Evolutionary conservation across 2,113 vertebrate genomes (phyloP), one percentile per base, ranked within the genome.

Genomic region (Brachionichthys hirsutus): DNA sequence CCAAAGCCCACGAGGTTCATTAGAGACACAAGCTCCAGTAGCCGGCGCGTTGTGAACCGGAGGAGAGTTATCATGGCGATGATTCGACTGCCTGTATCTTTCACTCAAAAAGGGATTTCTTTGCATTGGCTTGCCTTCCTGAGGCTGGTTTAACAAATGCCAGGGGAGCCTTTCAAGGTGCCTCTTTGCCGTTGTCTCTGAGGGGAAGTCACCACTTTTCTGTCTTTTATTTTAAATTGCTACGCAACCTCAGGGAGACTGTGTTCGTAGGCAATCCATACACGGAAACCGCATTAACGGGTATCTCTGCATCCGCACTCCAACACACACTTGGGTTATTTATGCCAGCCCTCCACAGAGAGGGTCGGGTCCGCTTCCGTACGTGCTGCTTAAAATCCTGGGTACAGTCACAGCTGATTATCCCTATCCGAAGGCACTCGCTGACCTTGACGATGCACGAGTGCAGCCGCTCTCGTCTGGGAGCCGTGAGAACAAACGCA

Each of bases 1-100:
- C 44, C 51, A 78, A 78, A 86, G 75, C 85, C 85, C 88, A 62
- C 45, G 88, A 88, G 91, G 85, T 88, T 90, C 85, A 91, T 92
- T 91, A 91, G 72, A 89, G 85, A 89, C 68, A 76, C 68, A 11
- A 62, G 85, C 78, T 83, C 71, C 81, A 73, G 75, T 72, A 81
- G 81, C 62, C 62, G 54, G 82, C 78, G 74, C 80, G 81, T 75
- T 77, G 81, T 81, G 80, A 87, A 87, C 80, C 78, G 63, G 55
- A 64, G 75, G 62, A 84, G 85, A 74, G 80, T 84, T 82, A 89
- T 88, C 80, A 79, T 50, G 75, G 81, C 82, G 22, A 89, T 90
- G 80, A 89, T 88, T 81, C 80, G 75, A 75, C 75, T 65, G 77
- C 73, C 70, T 88, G 81, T 76, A 75, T 84, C 80, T 86, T 81